Base-by-base conservation (phyloP, 2,888 invertebrate genomes). In the Caenorhabditis becei region DNA sequence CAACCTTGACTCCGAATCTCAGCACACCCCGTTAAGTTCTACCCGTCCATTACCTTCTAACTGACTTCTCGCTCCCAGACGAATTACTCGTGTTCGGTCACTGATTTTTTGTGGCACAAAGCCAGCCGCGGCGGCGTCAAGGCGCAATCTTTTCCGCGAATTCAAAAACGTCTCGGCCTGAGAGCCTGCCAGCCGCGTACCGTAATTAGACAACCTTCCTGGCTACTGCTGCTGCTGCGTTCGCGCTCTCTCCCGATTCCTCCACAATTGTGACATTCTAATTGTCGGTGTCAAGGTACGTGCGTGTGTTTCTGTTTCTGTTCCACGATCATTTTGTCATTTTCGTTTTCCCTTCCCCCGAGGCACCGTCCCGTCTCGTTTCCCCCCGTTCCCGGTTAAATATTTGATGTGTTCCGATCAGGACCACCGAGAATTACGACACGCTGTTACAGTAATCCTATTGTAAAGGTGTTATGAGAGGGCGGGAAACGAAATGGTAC, bases 151-250 rank as follows among this genome's bases (percentile, higher is more conserved):
- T 53, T 32, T 51, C 37, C 53, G 53, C 37, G 56, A 66, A 75
- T 75, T 75, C 59, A 61, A 71, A 61, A 71, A 66, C 47, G 23
- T 24, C 28, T 20, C 18, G 26, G n/a, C 54, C 32, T 26, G 23
- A 16, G 58, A 66, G 75, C 75, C 61, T 66, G 66, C 66, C 75
- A 75, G 75, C 66, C 75, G 66, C 44, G 75, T 75, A 75, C 75
- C 75, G 75, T 75, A 75, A 75, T 75, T 75, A 75, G 74, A 74
- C 65, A 66, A 59, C 74, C 66, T 66, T 74, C 74, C 59, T 66
- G 47, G 20, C 47, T 66, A 47, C 26, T 51, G 28, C 28, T 59
- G 51, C 66, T 37, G 53, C 65, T 47, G 23, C 26, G 49, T 41
- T 69, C 77, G 26, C 61, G 47, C 63, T 35, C 61, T 62, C 62